These are phyloP conservation scores for Drosophila gaucha DNA, from an alignment of 2,888 invertebrate genomes.

Conservation along the genomic window DNA sequence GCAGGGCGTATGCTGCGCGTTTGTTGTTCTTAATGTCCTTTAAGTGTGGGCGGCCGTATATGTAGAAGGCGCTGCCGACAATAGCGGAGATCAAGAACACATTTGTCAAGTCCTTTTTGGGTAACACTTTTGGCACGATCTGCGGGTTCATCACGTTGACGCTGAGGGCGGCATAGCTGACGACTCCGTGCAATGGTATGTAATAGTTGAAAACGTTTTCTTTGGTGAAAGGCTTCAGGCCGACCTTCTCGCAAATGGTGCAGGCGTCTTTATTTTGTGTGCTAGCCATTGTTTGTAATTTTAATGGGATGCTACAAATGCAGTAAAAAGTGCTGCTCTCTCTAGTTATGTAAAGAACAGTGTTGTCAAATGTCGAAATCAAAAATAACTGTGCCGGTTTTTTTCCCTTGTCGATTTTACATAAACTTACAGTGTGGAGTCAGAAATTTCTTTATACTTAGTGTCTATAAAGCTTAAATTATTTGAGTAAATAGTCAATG, in stretches of 20 bases:
- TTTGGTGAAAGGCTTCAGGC: constrained; percentile 89
- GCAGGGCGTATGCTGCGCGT: constrained; percentile 88
- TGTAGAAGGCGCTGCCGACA: constrained; percentile 92
- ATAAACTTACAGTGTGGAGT: not conserved
- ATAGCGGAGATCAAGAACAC: constrained; percentile 92
- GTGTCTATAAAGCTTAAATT: constrained; percentile 1
- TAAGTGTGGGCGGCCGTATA: constrained; percentile 92
- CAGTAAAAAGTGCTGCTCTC: constrained; percentile 48
- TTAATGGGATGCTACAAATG: constrained; percentile 44
- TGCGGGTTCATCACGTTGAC: constrained; percentile 94
- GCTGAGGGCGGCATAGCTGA: constrained; percentile 91
- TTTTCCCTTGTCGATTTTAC: not conserved
- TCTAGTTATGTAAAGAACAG: constrained; percentile 68
- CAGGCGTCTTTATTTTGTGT: constrained; percentile 69
- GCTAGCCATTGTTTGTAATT: constrained; percentile 69
- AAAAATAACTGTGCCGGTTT: constrained; percentile 35
- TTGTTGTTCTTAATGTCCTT: constrained; percentile 87
- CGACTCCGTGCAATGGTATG: constrained; percentile 90
- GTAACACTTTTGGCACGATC: constrained; percentile 88
- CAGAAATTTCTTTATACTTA: not conserved
- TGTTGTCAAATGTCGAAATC: constrained; percentile 44
- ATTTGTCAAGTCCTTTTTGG: constrained; percentile 90
- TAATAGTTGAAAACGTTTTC: constrained; percentile 91
- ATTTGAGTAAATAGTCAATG: constrained; percentile 20
- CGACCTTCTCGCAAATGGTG: constrained; percentile 82